Percentiles rank a stretch among this genome's conserved stretches.
These are phyloP conservation scores for Caenorhabditis becei DNA, from an alignment of 2,888 invertebrate species.

Conservation along the genomic window DNA sequence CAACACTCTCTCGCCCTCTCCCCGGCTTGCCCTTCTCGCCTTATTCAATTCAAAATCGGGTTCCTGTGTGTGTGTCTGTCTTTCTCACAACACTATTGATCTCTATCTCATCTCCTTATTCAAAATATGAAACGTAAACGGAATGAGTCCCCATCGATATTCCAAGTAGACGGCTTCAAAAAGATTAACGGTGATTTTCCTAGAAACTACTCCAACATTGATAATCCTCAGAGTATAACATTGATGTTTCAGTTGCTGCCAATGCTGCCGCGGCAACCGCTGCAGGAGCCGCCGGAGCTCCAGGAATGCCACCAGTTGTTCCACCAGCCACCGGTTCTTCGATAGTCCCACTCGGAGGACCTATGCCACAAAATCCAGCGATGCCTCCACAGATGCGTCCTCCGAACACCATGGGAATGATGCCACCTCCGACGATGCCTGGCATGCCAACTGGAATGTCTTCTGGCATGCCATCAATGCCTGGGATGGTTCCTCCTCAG, in stretches of 20 bases:
- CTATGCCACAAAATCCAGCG: too few relatives aligned
- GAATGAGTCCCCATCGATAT: background rate
- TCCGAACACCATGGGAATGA: background rate
- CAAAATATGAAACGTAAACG: slow-evolving; percentile 13
- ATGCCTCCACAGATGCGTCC: too few relatives aligned
- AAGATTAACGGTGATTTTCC: background rate
- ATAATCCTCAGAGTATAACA: too few relatives aligned
- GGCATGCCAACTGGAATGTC: background rate
- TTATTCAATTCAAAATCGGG: slow-evolving; percentile 11
- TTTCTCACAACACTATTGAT: background rate
- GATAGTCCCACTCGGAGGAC: too few relatives aligned
- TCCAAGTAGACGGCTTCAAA: background rate
- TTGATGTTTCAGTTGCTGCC: slow-evolving; percentile 13
- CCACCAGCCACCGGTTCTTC: background rate
- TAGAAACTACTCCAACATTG: background rate
- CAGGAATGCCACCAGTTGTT: background rate
- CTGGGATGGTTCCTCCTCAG: slow-evolving; percentile 3
- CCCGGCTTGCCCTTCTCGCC: background rate
- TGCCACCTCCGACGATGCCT: background rate
- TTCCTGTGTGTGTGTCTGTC: background rate
- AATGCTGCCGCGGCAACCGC: slow-evolving; percentile 24
- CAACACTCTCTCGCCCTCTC: background rate
- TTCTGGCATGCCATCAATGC: background rate
- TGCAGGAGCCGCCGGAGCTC: background rate
- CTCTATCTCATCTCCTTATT: slow-evolving; percentile 2